Evolutionary conservation across 2,888 invertebrate species (phyloP).

Genomic region (Ichneumoninae sp.): DNA sequence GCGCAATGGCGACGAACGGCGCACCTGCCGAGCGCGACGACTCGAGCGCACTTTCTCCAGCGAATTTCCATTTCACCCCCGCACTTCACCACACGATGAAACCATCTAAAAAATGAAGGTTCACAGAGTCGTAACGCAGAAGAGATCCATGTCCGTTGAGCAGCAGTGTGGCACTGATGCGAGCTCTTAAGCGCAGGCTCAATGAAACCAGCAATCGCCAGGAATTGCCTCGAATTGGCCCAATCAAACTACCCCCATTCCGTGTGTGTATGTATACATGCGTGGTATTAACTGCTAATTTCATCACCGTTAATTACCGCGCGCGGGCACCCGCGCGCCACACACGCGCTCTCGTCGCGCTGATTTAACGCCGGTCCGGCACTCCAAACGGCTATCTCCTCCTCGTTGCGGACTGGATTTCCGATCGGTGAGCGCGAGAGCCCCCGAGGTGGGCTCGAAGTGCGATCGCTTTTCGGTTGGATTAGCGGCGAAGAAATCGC

Average conservation of each 20-base stretch:
- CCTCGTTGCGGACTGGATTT: background rate
- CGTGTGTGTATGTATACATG: slow-evolving; percentile 78
- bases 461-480: background rate
- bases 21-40: too few relatives aligned
- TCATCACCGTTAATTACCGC: slow-evolving; percentile 81
- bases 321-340: slow-evolving; percentile 69
- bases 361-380: slow-evolving; percentile 60
- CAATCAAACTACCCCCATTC: slow-evolving; percentile 85
- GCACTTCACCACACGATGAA: background rate
- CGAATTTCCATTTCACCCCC: background rate
- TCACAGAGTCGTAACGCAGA: slow-evolving; percentile 37
- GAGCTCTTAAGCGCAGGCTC: slow-evolving; percentile 80
- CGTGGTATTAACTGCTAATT: slow-evolving; percentile 84
- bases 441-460: background rate
- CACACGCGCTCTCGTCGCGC: slow-evolving; percentile 62
- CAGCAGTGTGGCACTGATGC: slow-evolving; percentile 82
- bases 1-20: too few relatives aligned
- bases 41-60: background rate
- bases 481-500: background rate
- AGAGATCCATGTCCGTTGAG: slow-evolving; percentile 81
- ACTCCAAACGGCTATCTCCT: background rate
- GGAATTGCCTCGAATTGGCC: slow-evolving; percentile 85
- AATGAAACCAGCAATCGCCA: slow-evolving; percentile 84
- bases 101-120: background rate
- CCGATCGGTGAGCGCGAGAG: background rate